Base-by-base conservation (phyloP, 2,888 invertebrate genomes). In the Rhagophthalmus giganteus region DNA sequence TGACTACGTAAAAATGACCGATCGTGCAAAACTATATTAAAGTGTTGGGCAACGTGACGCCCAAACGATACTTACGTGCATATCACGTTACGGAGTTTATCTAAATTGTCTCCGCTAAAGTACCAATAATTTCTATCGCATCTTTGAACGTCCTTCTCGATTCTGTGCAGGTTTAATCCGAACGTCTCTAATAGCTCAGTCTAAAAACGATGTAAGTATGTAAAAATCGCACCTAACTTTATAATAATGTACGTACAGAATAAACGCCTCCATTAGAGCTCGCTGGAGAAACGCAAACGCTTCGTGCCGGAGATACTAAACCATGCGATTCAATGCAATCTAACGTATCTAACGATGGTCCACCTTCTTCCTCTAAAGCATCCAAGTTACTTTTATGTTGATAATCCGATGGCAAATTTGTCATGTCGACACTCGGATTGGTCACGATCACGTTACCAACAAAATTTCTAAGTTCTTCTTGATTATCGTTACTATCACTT, bases 101-200 rank as follows among this genome's bases (percentile, higher is more conserved):
- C 94, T 60, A 96, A 78, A 75, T 96, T 96, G 55, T 88, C 87
- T 31, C 85, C 83, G 0, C 87, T 89, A 74, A 96, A 97, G 76
- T 94, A 97, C 74, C 88, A 88, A 71, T 94, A 93, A 73, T 94
- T 95, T 37, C 96, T 79, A 76, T 97, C 96, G 74, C 96, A 97
- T 48, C 96, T 78, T 73, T 94, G 94, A 1, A 97, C 96, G 72
- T 96, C 96, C 72, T 97, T 97, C 70, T 97, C 96, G 60, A 96
- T 96, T 28, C 96, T 83, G 73, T 97, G 95, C 13, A 96, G 75
- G 67, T 97, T 97, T 39, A 94, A 72, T 0, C 92, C 93, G 63
- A 91, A 91, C 25, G 82, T 82, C 65, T 92, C 93, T 57, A 94
- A 76, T 34, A 94, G 74, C 70, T 94, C 94, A 64, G 84, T 85